phyloP scores from a whole-genome alignment of 2,113 vertebrate genomes.

The Pagrus major region DNA sequence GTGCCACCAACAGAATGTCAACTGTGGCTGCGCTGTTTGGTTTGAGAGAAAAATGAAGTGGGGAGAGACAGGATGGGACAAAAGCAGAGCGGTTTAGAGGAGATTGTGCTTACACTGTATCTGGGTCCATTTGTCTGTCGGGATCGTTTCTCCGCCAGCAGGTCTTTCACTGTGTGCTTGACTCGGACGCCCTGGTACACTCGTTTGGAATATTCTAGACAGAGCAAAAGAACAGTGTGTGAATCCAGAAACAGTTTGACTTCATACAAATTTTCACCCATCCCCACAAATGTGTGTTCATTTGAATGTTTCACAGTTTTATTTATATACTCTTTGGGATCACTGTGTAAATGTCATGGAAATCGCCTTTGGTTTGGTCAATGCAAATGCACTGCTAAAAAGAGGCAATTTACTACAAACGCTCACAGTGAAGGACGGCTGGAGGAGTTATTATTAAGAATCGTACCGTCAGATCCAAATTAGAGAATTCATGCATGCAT shows the following conservation, averaged over 20 bases:
- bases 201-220: slow-evolving; percentile 89
- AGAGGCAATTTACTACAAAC: slow-evolving; percentile 57
- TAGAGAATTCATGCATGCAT: neutral
- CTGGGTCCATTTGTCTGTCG: slow-evolving; percentile 87
- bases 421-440: neutral
- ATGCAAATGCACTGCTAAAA: slow-evolving; percentile 74
- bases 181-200: slow-evolving; percentile 97
- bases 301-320: slow-evolving; percentile 79
- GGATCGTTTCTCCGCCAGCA: slow-evolving; percentile 94
- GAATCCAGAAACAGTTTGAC: slow-evolving; percentile 23
- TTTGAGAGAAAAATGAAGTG: slow-evolving; percentile 60
- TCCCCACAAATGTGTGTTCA: slow-evolving; percentile 71
- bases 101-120: slow-evolving; percentile 86
- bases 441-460: neutral
- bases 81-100: slow-evolving; percentile 43
- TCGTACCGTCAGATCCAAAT: neutral
- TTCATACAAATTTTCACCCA: slow-evolving; percentile 62
- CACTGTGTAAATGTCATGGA: slow-evolving; percentile 80
- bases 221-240: neutral
- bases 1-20: slow-evolving; percentile 68
- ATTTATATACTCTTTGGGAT: slow-evolving; percentile 64
- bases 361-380: slow-evolving; percentile 73
- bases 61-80: slow-evolving; percentile 54
- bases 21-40: slow-evolving; percentile 73
- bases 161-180: slow-evolving; percentile 98